Evolutionary conservation across 2,888 invertebrate species (phyloP), one percentile per base, ranked within the genome.

Genomic region (Diarsia dahlii): DNA sequence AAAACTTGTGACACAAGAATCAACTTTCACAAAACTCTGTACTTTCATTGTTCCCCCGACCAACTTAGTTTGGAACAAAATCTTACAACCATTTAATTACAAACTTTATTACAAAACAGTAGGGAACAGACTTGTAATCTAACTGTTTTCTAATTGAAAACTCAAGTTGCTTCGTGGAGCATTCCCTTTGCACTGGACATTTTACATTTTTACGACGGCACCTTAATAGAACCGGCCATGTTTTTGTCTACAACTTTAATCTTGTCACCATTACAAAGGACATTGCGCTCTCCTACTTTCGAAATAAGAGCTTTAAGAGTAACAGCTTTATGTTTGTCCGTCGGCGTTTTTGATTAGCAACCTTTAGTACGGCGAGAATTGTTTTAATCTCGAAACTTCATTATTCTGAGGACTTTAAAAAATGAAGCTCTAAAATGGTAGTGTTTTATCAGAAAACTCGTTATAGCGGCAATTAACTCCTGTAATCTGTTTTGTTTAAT

Each of bases 131-230:
- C 63, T 81, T 81, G 81, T 79, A 74, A 81, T 77, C 86, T 81
- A 82, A 85, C 85, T 73, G 78, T 82, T 84, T 85, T 85, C 88
- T 91, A 91, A 92, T 92, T 92, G 89, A 88, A 89, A 87, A 87
- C 86, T 83, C 85, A 84, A 89, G 87, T 89, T 88, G 88, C 75
- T 80, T 82, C 76, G 73, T 83, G 81, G 84, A 89, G 84, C 88
- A 81, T 83, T 87, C 74, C 77, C 75, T 83, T 91, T 90, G 91
- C 90, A 88, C 90, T 90, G 86, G 84, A 89, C 91, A 90, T 92
- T 93, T 92, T 91, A 90, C 90, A 91, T 92, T 93, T 94, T 95
- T 94, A 95, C 92, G 93, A 93, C 91, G 85, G 85, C 82, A 85
- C 90, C 89, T 90, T 93, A 90, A 93, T 93, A 92, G 93, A 92